Percentiles rank a stretch among this genome's conserved stretches.
These are phyloP conservation scores for Synanthedon vespiformis DNA, from an alignment of 2,888 invertebrate genomes.

Conservation along the genomic window DNA sequence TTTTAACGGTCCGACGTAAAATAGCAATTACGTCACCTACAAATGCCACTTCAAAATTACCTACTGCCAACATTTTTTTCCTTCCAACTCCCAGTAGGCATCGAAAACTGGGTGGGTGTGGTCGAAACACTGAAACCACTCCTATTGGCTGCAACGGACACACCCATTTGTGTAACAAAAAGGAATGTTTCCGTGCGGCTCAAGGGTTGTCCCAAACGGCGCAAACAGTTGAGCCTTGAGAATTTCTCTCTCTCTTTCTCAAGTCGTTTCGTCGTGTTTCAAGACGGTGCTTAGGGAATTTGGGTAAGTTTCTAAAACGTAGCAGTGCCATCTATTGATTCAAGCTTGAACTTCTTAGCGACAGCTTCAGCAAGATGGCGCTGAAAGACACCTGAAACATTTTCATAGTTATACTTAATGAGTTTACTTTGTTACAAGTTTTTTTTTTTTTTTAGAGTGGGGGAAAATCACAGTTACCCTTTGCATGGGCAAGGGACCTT, in stretches of 20 bases:
- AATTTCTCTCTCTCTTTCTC: conserved; percentile 65
- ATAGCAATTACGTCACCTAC: conserved; percentile 47
- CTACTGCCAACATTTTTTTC: conserved; percentile 60
- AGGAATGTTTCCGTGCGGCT: conserved; percentile 34
- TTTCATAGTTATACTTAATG: too few relatives aligned
- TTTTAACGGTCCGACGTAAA: background rate
- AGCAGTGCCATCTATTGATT: conserved; percentile 41
- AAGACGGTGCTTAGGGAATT: conserved; percentile 59
- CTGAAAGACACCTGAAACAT: conserved; percentile 17
- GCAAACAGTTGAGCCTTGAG: conserved; percentile 53
- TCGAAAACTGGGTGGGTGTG: conserved; percentile 60
- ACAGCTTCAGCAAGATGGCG: conserved; percentile 47
- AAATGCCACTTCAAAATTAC: conserved; percentile 59
- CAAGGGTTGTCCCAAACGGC: conserved; percentile 29
- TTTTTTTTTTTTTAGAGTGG: too few relatives aligned
- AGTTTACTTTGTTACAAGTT: too few relatives aligned
- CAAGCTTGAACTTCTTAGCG: conserved; percentile 22
- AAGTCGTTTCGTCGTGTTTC: conserved; percentile 38
- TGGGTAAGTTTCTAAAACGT: conserved; percentile 40
- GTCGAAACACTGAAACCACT: conserved; percentile 32
- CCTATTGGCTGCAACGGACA: conserved; percentile 50
- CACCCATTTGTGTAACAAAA: conserved; percentile 53
- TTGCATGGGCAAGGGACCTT: too few relatives aligned
- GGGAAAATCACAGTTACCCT: too few relatives aligned
- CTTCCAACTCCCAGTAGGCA: conserved; percentile 66